Percentiles rank a stretch among this genome's conserved stretches.
phyloP scores from a whole-genome alignment of 2,797 vertebrate genomes.

The Cyclopterus lumpus region DNA sequence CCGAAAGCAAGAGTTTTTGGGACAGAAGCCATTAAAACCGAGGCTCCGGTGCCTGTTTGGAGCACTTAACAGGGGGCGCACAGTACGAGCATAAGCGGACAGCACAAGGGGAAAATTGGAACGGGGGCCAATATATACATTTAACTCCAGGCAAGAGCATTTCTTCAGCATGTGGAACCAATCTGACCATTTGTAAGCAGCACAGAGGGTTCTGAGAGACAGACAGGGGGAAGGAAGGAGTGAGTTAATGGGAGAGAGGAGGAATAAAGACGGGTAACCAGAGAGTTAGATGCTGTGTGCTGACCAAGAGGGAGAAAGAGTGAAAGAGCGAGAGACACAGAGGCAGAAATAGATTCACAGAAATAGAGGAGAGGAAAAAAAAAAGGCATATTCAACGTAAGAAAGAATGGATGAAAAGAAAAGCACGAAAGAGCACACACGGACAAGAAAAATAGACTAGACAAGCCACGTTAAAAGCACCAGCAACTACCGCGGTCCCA shows the following conservation, averaged over 20 bases:
- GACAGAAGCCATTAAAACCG: conserved; percentile 70
- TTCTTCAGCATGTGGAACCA: conserved; percentile 83
- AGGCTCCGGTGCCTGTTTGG: conserved; percentile 54
- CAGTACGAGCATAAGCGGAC: conserved; percentile 60
- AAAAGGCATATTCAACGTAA: conserved; percentile 47
- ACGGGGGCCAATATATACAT: conserved; percentile 81
- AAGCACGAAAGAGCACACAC: conserved; percentile 54
- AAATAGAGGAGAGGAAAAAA: conserved; percentile 48
- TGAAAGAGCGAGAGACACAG: conserved; percentile 52
- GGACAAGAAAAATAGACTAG: conserved; percentile 30
- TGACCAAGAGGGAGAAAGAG: conserved; percentile 55
- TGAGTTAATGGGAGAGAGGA: conserved; percentile 48
- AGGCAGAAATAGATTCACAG: conserved; percentile 61
- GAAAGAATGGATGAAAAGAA: conserved; percentile 60
- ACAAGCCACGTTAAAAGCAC: conserved; percentile 46
- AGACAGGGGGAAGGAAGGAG: conserved; percentile 38
- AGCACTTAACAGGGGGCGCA: conserved; percentile 70
- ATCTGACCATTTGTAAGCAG: conserved; percentile 74
- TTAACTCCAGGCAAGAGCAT: conserved; percentile 66
- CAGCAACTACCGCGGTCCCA: conserved; percentile 11
- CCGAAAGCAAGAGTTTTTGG: conserved; percentile 57
- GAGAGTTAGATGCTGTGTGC: conserved; percentile 58
- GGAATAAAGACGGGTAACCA: conserved; percentile 40
- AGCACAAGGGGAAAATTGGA: conserved; percentile 60
- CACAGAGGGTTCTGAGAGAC: conserved; percentile 60